phyloP scores from a whole-genome alignment of 2,888 invertebrate species.

The Xylophagus ater region DNA sequence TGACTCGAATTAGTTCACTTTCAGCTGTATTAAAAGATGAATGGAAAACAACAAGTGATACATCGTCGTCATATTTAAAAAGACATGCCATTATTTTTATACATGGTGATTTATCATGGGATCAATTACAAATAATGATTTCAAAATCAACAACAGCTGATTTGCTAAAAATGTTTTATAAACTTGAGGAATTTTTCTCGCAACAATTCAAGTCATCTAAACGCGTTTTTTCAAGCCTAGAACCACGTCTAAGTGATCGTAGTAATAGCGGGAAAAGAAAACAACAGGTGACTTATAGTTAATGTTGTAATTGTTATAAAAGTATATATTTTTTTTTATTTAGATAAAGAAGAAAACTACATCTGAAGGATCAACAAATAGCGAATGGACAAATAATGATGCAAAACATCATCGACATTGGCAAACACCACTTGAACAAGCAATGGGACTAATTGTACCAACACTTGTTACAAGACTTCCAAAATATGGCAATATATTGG shows the following conservation, averaged over 20 bases:
- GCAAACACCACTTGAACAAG: constrained; percentile 76
- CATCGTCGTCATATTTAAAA: constrained; percentile 20
- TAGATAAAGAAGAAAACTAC: constrained; percentile 34
- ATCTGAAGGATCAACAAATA: constrained; percentile 22
- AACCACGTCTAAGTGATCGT: constrained; percentile 40
- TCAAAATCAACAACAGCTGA: constrained; percentile 95
- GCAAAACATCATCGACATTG: constrained; percentile 85
- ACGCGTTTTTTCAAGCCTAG: constrained; percentile 70
- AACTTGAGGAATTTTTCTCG: constrained; percentile 94
- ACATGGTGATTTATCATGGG: constrained; percentile 89
- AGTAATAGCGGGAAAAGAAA: constrained; percentile 33
- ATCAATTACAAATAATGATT: constrained; percentile 92
- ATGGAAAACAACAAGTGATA: constrained; percentile 53
- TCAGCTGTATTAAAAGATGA: constrained; percentile 74
- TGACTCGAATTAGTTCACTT: constrained; percentile 77
- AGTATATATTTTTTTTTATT: constrained; percentile 5
- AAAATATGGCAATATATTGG: constrained; percentile 64
- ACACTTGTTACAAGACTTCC: constrained; percentile 58
- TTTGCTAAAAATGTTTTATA: constrained; percentile 90
- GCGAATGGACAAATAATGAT: constrained; percentile 42
- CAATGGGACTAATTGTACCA: constrained; percentile 69
- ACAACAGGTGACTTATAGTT: constrained; percentile 24
- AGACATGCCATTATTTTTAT: constrained; percentile 81
- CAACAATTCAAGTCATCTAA: constrained; percentile 96
- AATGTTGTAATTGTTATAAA: not conserved